Conservation (phyloP, 2,888 invertebrate genomes). For the Diloba caeruleocephala region DNA sequence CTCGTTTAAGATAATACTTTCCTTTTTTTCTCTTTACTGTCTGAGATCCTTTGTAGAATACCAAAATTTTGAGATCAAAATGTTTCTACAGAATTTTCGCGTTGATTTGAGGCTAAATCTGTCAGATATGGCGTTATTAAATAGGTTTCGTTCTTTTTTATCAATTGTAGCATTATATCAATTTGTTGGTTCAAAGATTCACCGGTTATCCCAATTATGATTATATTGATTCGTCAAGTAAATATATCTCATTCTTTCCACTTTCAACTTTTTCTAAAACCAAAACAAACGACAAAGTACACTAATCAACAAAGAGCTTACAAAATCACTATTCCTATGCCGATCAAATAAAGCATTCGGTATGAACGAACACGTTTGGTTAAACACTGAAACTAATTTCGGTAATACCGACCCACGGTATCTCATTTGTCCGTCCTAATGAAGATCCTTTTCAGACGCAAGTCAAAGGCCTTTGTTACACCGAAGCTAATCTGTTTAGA, state of each 20-base stretch:
- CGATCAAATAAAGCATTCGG: constrained; percentile 53
- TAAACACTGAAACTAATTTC: constrained; percentile 66
- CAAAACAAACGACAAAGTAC: constrained; percentile 10
- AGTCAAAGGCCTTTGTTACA: constrained; percentile 54
- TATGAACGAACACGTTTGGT: constrained; percentile 46
- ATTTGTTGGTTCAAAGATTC: no score
- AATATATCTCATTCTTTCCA: background rate
- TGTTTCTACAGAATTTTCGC: constrained; percentile 15
- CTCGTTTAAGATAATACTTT: background rate
- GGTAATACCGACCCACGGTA: constrained; percentile 62
- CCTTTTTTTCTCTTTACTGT: constrained; percentile 1
- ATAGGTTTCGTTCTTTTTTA: no score
- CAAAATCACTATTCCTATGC: constrained; percentile 39
- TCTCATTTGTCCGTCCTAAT: constrained; percentile 72
- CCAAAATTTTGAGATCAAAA: constrained; percentile 22
- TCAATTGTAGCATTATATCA: no score
- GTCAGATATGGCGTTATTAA: no score
- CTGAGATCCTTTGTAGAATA: constrained; percentile 1
- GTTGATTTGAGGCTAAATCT: constrained; percentile 20
- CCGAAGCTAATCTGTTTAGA: constrained; percentile 39
- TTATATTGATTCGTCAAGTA: no score
- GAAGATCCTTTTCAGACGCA: constrained; percentile 67
- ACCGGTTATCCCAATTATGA: no score
- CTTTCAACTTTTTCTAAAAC: background rate
- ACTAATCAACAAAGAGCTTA: constrained; percentile 17